Conservation (phyloP, 2,113 vertebrate genomes). For the Peucedramus taeniatus region DNA sequence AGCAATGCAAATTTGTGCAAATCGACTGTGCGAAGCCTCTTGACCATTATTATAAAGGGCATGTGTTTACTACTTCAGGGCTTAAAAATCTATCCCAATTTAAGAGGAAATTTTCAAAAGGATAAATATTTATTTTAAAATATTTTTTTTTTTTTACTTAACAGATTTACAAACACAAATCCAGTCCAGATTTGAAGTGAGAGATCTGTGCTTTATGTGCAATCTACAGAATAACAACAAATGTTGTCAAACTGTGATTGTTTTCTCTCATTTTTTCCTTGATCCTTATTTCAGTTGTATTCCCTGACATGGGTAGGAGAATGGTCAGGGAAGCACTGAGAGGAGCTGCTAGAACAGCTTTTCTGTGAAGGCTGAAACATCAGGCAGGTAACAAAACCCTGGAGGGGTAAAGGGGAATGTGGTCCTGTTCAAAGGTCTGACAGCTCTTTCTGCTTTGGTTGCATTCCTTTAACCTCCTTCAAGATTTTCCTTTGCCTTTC, state of each 20-base stretch:
- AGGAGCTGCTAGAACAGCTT: neutral
- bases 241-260: neutral
- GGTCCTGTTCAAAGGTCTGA: neutral
- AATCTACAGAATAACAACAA: neutral
- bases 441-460: neutral
- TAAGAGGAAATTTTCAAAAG: neutral
- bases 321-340: neutral
- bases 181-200: neutral
- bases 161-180: neutral
- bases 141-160: neutral
- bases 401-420: neutral
- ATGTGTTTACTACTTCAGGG: neutral
- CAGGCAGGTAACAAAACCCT: neutral
- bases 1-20: neutral
- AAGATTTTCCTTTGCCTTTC: neutral
- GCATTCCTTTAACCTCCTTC: neutral
- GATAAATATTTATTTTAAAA: accelerated
- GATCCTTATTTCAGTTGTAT: neutral
- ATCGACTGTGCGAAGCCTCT: neutral
- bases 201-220: neutral
- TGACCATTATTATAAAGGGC: neutral
- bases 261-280: neutral
- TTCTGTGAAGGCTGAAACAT: neutral
- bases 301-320: neutral
- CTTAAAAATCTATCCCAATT: neutral